phyloP scores from a whole-genome alignment of 2,888 invertebrate species.

The Keiferia lycopersicella region DNA sequence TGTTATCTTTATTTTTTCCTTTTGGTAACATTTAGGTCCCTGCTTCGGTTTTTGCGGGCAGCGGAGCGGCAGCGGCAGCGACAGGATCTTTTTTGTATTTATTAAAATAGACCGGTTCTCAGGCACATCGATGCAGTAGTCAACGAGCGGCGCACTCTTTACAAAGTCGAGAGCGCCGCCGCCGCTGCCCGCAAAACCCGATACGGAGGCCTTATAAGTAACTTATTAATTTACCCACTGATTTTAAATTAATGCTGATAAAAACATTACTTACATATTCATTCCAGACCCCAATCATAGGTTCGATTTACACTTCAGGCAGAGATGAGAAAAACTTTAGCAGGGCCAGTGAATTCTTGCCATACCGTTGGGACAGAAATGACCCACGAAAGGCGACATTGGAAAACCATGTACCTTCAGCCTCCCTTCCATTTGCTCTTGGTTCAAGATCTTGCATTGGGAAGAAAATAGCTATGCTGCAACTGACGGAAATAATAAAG shows the following conservation, averaged over 20 bases:
- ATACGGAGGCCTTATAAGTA: too few relatives aligned
- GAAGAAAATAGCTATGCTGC: constrained; percentile 88
- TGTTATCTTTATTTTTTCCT: not conserved
- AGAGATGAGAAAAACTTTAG: constrained; percentile 86
- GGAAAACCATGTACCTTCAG: constrained; percentile 81
- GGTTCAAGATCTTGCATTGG: constrained; percentile 93
- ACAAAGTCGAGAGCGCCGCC: too few relatives aligned
- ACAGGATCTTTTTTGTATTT: too few relatives aligned
- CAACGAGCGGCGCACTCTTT: too few relatives aligned
- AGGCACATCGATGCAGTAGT: too few relatives aligned
- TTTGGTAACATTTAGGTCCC: not conserved
- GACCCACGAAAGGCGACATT: constrained; percentile 66
- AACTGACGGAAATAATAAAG: constrained; percentile 85
- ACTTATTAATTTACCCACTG: too few relatives aligned
- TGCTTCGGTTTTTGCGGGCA: too few relatives aligned
- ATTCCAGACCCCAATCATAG: constrained; percentile 87
- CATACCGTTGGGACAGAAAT: constrained; percentile 88
- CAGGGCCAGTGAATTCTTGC: constrained; percentile 84
- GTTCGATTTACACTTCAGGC: constrained; percentile 93
- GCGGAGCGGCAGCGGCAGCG: too few relatives aligned
- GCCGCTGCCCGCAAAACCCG: too few relatives aligned
- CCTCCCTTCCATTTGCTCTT: constrained; percentile 90
- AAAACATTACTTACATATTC: not conserved
- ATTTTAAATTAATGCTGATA: too few relatives aligned
- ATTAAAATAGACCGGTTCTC: too few relatives aligned